phyloP scores from a whole-genome alignment of 2,113 vertebrate species.

The Vulpes ferrilata region DNA sequence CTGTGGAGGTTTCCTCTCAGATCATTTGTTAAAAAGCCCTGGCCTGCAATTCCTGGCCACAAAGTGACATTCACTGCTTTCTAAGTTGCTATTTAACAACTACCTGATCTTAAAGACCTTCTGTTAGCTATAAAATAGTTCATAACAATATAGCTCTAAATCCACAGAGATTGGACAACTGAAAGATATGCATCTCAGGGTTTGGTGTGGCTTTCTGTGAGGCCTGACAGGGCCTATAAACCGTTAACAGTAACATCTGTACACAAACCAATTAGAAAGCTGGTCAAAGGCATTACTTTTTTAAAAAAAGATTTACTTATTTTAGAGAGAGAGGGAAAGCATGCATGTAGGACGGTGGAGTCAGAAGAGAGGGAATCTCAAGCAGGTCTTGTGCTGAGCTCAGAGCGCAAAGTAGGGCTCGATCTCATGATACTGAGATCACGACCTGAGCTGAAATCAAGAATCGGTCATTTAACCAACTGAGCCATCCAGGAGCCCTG shows the following conservation, averaged over 20 bases:
- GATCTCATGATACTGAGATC: neutral
- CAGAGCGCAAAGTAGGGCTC: neutral
- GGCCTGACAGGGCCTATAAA: neutral
- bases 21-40: constrained; percentile 45
- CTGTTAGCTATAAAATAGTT: constrained; percentile 78
- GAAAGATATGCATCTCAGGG: neutral
- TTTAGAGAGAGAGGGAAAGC: neutral
- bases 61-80: constrained; percentile 22
- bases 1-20: constrained; percentile 5
- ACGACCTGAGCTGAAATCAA: neutral
- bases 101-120: constrained; percentile 71
- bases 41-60: constrained; percentile 38
- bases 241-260: constrained; percentile 9
- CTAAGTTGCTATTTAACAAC: constrained; percentile 77
- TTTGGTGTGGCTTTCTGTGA: neutral
- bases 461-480: neutral
- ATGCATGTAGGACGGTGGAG: neutral
- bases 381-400: neutral
- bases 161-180: constrained; percentile 21
- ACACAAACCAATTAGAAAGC: constrained; percentile 38
- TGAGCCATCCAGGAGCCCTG: neutral
- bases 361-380: neutral
- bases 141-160: constrained; percentile 25
- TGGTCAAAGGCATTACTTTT: constrained; percentile 36
- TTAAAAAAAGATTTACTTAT: neutral